Evolutionary conservation across 2,888 invertebrate species (phyloP).

Genomic region (Apotomis capreana): DNA sequence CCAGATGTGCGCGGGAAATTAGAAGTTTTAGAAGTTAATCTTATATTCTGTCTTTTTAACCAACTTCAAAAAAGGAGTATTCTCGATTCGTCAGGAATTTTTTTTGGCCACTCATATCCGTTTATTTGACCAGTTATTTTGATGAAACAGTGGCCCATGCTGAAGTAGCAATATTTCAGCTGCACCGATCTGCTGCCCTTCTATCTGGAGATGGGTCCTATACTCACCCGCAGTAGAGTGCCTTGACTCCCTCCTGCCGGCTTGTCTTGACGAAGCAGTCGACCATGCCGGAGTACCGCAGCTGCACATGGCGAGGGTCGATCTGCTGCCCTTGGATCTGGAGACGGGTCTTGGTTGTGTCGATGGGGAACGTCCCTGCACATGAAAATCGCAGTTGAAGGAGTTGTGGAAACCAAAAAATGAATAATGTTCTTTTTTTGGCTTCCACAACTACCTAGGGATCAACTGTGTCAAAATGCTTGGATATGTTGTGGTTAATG

Average conservation of each 20-base stretch:
- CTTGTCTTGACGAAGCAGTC: constrained; percentile 95
- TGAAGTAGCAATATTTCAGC: constrained; percentile 87
- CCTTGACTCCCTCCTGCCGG: constrained; percentile 92
- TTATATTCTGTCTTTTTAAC: too few species aligned
- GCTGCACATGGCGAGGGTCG: constrained; percentile 87
- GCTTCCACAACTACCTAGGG: too few species aligned
- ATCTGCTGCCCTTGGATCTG: constrained; percentile 97
- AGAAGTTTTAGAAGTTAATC: too few species aligned
- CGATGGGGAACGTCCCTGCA: constrained; percentile 97
- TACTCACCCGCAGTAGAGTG: constrained; percentile 87
- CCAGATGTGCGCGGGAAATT: too few species aligned
- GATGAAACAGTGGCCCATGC: constrained; percentile 95
- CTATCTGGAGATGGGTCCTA: constrained; percentile 96
- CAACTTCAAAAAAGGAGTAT: too few species aligned
- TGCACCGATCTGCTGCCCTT: constrained; percentile 94
- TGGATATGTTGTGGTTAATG: too few species aligned
- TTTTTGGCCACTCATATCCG: too few species aligned
- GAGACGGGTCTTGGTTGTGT: constrained; percentile 96
- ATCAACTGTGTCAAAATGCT: too few species aligned
- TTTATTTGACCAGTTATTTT: constrained; percentile 83
- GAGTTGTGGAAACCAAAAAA: too few species aligned
- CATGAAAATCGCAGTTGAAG: too few species aligned
- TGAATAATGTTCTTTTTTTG: too few species aligned
- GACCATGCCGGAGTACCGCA: constrained; percentile 95
- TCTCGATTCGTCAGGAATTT: too few species aligned